These are phyloP conservation scores for Tringa solitaria DNA, from an alignment of 2,113 vertebrate genomes.

Conservation along the genomic window DNA sequence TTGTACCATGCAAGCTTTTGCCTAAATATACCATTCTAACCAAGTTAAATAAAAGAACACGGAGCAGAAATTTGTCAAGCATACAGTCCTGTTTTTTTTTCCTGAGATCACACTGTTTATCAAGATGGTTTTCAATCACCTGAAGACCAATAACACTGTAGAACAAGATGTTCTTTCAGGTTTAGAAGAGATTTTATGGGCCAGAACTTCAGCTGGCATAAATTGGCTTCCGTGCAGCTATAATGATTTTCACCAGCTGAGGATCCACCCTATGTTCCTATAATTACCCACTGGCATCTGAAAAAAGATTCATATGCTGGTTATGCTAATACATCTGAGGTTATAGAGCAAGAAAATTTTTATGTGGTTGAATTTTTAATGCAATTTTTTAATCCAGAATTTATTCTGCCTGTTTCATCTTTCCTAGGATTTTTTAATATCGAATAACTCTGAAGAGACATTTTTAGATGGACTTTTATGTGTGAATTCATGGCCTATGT, in stretches of 20 bases:
- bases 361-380: conserved; percentile 28
- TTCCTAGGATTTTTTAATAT: neutral
- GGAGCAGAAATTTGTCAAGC: neutral
- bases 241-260: conserved; percentile 34
- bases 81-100: neutral
- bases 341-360: conserved; percentile 19
- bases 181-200: conserved; percentile 50
- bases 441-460: neutral
- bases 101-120: neutral
- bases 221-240: conserved; percentile 28
- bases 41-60: neutral
- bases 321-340: conserved; percentile 3
- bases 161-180: conserved; percentile 41
- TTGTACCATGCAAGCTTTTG: neutral
- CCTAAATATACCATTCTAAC: neutral
- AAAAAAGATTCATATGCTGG: conserved; percentile 12
- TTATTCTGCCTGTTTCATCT: conserved; percentile 23
- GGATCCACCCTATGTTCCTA: conserved; percentile 27
- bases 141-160: conserved; percentile 15
- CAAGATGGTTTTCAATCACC: conserved; percentile 41
- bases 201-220: conserved; percentile 44
- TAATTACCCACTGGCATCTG: conserved; percentile 15
- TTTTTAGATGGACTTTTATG: neutral
- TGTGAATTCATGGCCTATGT: neutral
- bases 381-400: conserved; percentile 1